Evolutionary conservation across 1,140 invertebrate genomes (phyloP), one percentile per base, ranked within the genome.

Genomic region (Drosophila micromelanica): DNA sequence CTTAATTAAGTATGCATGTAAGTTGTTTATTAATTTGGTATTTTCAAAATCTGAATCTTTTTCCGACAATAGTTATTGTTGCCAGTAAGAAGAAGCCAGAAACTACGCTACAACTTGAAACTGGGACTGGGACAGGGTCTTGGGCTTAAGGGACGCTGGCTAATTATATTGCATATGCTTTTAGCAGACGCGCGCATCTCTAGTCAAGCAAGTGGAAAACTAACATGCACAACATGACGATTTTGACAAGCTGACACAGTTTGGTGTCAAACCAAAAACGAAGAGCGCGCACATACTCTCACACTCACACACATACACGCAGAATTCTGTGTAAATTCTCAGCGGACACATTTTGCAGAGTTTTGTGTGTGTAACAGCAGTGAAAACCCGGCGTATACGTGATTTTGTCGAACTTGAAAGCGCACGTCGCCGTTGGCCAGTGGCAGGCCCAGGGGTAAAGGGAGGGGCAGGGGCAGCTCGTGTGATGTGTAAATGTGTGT

Each of bases 161-260:
- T 61, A 61, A 69, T 69, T 61, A 62, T 49, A 69, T 62, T 73
- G 56, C 64, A 73, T 49, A 73, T 45, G 38, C 55, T 46, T 59
- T 57, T 13, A 52, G 59, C 32, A 60, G 38, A 35, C 37, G 49
- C 20, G 81, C 73, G 64, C 73, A 74, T 65, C 78, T 75, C 57
- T 40, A 87, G 78, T 81, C 82, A 78, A 86, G 78, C 75, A 70
- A 79, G 78, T 78, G 75, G 71, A 87, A 87, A 86, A 86, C 82
- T 81, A 87, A 82, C 82, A 87, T 87, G 75, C 78, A 76, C 76
- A 86, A 87, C 78, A 87, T 81, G 82, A 87, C 69, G 76, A 82
- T 89, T 87, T 89, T 87, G 82, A 87, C 82, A 87, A 82, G 82
- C 84, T 87, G 82, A 87, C 82, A 87, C 82, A 87, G 57, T 87